Evolutionary conservation across 2,113 vertebrate genomes (phyloP).

Genomic region (Bufo bufo): DNA sequence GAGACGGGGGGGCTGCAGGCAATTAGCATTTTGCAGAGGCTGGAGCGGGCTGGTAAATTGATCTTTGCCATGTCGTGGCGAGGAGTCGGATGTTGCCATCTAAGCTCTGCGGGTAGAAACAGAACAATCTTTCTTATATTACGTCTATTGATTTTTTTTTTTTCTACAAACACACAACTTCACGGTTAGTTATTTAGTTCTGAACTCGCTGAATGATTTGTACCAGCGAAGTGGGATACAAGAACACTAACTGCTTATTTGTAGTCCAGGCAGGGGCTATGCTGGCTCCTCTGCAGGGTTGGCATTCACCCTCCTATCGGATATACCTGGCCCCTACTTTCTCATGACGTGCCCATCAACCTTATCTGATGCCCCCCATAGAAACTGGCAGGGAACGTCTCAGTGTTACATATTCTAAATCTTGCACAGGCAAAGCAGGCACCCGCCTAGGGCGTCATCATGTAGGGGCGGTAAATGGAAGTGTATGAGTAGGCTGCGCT

Average conservation of each 20-base stretch:
- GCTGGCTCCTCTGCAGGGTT: background rate
- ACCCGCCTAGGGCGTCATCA: background rate
- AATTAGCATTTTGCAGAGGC: background rate
- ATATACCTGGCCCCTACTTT: too few relatives aligned
- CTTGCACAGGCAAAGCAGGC: background rate
- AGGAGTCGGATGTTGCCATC: conserved; percentile 30
- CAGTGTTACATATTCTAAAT: too few relatives aligned
- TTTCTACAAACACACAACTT: conserved; percentile 24
- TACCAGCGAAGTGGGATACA: background rate
- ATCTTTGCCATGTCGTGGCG: conserved; percentile 24
- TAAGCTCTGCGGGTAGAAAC: conserved; percentile 31
- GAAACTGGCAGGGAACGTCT: too few relatives aligned
- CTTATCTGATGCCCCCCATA: background rate
- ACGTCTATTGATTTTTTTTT: conserved; percentile 34
- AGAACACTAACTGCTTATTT: background rate
- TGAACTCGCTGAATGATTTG: background rate
- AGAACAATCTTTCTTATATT: conserved; percentile 47
- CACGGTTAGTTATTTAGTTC: conserved; percentile 17
- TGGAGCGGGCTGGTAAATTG: conserved; percentile 14
- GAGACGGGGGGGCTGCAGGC: background rate
- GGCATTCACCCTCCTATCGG: too few relatives aligned
- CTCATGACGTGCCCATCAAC: too few relatives aligned
- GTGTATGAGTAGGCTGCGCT: background rate
- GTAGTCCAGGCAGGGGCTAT: background rate
- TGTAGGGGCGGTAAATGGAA: background rate